Percentiles rank a stretch among this genome's conserved stretches.
phyloP scores from a whole-genome alignment of 2,888 invertebrate genomes.

The Ophioninae sp. region DNA sequence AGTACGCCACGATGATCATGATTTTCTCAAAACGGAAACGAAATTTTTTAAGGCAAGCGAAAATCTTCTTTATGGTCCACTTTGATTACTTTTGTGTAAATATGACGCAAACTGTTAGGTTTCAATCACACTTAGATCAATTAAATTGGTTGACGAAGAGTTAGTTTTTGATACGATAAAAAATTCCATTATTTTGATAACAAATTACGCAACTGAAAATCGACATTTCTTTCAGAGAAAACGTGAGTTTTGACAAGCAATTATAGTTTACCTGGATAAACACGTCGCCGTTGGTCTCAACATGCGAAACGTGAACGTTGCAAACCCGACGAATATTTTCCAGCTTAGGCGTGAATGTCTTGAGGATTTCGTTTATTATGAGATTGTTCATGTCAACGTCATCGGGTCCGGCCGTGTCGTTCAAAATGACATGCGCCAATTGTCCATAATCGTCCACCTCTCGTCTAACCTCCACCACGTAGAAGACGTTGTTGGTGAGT shows the following conservation, averaged over 20 bases:
- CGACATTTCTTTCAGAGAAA: too few relatives aligned
- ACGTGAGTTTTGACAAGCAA: background rate
- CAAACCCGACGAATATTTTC: constrained; percentile 68
- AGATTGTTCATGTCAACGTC: constrained; percentile 86
- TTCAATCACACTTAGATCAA: too few relatives aligned
- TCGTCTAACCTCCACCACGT: constrained; percentile 82
- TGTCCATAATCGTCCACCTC: constrained; percentile 81
- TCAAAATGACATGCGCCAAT: constrained; percentile 84
- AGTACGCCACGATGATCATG: too few relatives aligned
- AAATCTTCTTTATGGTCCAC: too few relatives aligned
- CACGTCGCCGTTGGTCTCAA: constrained; percentile 79
- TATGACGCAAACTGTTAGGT: too few relatives aligned
- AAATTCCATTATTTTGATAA: too few relatives aligned
- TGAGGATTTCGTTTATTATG: constrained; percentile 83
- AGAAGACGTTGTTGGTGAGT: constrained; percentile 83
- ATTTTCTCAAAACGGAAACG: too few relatives aligned
- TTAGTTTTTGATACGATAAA: too few relatives aligned
- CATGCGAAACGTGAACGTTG: constrained; percentile 80
- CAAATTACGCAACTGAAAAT: too few relatives aligned
- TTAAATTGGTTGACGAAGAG: too few relatives aligned
- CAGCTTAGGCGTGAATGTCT: constrained; percentile 77
- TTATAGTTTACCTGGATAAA: constrained; percentile 78
- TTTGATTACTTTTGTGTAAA: too few relatives aligned
- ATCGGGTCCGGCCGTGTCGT: constrained; percentile 85
- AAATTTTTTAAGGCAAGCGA: too few relatives aligned